Evolutionary conservation across 2,797 vertebrate species (phyloP).

Genomic region (Onychomys arenicola): DNA sequence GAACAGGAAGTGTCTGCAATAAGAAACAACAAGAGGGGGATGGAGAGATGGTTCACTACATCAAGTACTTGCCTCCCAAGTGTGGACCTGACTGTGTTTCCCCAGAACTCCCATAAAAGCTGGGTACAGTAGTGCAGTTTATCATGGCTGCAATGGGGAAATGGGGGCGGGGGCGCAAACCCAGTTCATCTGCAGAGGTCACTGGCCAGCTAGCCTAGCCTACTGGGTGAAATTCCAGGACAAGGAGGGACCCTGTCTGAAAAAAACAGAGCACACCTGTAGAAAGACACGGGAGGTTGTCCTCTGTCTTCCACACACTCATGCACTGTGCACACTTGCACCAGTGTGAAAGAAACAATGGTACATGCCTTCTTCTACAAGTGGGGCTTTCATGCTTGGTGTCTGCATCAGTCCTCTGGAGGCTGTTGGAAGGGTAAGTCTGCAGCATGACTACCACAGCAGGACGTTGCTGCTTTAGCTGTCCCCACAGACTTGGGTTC

Average conservation of each 20-base stretch:
- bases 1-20: neutral
- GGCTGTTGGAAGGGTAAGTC: neutral
- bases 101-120: neutral
- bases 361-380: neutral
- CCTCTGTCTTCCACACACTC: neutral
- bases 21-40: neutral
- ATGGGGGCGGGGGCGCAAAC: no score
- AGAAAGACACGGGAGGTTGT: neutral
- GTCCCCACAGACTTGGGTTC: no score
- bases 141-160: neutral
- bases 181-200: no score
- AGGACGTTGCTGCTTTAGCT: neutral
- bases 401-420: fast-evolving
- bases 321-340: neutral
- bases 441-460: fast-evolving
- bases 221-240: neutral
- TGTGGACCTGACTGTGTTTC: neutral
- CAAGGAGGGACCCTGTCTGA: no score
- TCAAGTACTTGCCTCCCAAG: neutral
- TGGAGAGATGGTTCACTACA: neutral
- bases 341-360: neutral
- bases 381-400: fast-evolving
- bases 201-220: neutral
- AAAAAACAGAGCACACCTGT: no score
- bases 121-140: neutral